Evolutionary conservation across 2,888 invertebrate species (phyloP), one percentile per base, ranked within the genome.

Genomic region (Nycteola revayana): DNA sequence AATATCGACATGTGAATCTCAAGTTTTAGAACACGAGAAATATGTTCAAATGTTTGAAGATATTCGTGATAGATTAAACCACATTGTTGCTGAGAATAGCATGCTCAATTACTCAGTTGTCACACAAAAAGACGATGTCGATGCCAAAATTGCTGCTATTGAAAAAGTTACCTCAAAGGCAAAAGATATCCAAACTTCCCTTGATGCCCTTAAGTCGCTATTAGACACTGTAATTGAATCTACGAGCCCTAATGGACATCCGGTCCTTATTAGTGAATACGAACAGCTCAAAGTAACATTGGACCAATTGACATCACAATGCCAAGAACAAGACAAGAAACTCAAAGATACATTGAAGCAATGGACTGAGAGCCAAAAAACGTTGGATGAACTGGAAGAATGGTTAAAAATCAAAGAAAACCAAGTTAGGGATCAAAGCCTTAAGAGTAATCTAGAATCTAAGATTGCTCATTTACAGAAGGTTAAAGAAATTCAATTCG

Each of bases 381-480:
- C 93, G 9, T 91, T 96, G 18, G 94, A 96, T 48, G 91, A 91
- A 36, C 85, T 98, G 1, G 94, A 94, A 61, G 90, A 91, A 28
- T 98, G 98, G 98, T 89, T 96, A 29, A 96, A 95, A 68, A 90
- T 93, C 30, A 95, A 95, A 66, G 98, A 98, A 79, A 91, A 91
- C 28, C 93, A 94, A 67, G 92, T 97, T 0, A 95, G 97, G 75
- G 96, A 97, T 70, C 96, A 96, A 76, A 95, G 95, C 50, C 89
- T 97, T 1, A 96, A 95, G 75, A 96, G 93, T 63, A 95, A 94
- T 2, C 92, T 95, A 18, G 95, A 95, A 52, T 92, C 95, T 1
- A 98, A 98, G 78, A 90, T 92, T 45, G 89, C 90, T 5, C 95
- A 97, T 75, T 83, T 96, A 32, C 92, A 93, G 33, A 95, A 95